phyloP scores from a whole-genome alignment of 2,888 invertebrate species.

The Malthinus flaveolus region DNA sequence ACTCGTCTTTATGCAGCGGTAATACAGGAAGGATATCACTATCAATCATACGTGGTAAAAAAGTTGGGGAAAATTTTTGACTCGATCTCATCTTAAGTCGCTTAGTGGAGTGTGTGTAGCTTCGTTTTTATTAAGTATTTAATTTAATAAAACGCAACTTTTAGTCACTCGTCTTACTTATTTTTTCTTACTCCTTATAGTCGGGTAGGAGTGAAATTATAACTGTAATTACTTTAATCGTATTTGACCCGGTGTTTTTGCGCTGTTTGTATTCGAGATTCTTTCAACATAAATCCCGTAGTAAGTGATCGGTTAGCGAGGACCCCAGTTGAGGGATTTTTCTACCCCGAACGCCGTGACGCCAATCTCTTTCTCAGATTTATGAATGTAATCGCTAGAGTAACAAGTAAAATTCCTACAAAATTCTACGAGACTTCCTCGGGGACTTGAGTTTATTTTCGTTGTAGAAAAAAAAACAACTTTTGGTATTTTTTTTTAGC shows the following conservation, averaged over 20 bases:
- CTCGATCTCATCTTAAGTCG: slow-evolving; percentile 10
- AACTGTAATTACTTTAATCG: slow-evolving; percentile 29
- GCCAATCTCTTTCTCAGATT: slow-evolving; percentile 54
- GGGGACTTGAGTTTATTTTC: slow-evolving; percentile 20
- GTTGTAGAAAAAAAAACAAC: slow-evolving; percentile 7
- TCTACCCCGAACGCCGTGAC: slow-evolving; percentile 48
- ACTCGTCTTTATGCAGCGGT: slow-evolving; percentile 33
- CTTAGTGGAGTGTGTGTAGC: no score
- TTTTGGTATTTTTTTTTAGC: slow-evolving; percentile 6
- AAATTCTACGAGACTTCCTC: slow-evolving; percentile 22
- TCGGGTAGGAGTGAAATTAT: neutral
- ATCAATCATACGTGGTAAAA: slow-evolving; percentile 39
- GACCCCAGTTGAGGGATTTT: slow-evolving; percentile 54
- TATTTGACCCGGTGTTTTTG: slow-evolving; percentile 34
- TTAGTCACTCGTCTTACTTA: neutral
- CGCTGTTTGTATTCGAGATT: slow-evolving; percentile 52
- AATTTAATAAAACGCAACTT: neutral
- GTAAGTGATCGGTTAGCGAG: slow-evolving; percentile 56
- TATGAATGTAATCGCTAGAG: slow-evolving; percentile 55
- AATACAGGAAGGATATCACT: slow-evolving; percentile 43
- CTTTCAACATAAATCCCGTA: slow-evolving; percentile 54
- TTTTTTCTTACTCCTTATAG: neutral
- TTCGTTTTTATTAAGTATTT: neutral
- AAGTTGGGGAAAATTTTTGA: slow-evolving; percentile 21
- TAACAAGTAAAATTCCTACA: slow-evolving; percentile 49